These are phyloP conservation scores for Henricia sp. DNA, from an alignment of 53 echinoderm and acorn worm species.

Conservation along the genomic window DNA sequence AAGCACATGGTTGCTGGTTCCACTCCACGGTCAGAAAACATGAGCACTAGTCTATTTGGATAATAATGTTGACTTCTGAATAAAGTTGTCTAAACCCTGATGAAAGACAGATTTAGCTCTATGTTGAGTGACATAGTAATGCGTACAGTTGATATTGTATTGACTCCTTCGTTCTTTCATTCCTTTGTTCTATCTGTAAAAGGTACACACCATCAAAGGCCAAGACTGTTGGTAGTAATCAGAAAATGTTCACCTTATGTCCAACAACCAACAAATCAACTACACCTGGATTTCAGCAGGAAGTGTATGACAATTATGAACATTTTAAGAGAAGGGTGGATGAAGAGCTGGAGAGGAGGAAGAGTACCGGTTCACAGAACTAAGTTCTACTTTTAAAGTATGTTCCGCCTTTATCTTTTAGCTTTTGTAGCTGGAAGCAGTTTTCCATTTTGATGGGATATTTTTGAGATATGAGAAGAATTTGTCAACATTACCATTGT, in stretches of 20 bases:
- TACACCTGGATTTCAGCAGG: slow-evolving; percentile 63
- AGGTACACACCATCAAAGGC: slow-evolving; percentile 49
- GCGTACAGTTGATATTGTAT: slow-evolving; percentile 33
- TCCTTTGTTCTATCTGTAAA: too few species aligned
- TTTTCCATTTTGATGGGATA: slow-evolving; percentile 9
- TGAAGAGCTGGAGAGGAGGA: slow-evolving; percentile 52
- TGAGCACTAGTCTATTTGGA: slow-evolving; percentile 5
- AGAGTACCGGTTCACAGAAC: neutral
- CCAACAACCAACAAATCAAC: slow-evolving; percentile 34
- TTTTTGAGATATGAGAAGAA: slow-evolving; percentile 15
- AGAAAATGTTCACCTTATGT: slow-evolving; percentile 71
- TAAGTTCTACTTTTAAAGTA: neutral
- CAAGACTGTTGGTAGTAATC: slow-evolving; percentile 50
- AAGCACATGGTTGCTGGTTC: neutral
- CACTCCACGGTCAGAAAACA: neutral
- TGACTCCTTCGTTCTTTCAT: too few species aligned
- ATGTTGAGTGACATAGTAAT: slow-evolving; percentile 27
- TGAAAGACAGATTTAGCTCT: neutral
- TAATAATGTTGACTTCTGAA: neutral
- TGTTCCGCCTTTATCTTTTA: neutral
- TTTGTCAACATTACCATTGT: slow-evolving; percentile 21
- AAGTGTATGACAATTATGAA: slow-evolving; percentile 52
- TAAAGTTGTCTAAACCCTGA: neutral
- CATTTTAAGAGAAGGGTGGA: slow-evolving; percentile 67
- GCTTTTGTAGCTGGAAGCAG: slow-evolving; percentile 23